Evolutionary conservation across 2,797 vertebrate genomes (phyloP).

Genomic region (Sciaenops ocellatus): DNA sequence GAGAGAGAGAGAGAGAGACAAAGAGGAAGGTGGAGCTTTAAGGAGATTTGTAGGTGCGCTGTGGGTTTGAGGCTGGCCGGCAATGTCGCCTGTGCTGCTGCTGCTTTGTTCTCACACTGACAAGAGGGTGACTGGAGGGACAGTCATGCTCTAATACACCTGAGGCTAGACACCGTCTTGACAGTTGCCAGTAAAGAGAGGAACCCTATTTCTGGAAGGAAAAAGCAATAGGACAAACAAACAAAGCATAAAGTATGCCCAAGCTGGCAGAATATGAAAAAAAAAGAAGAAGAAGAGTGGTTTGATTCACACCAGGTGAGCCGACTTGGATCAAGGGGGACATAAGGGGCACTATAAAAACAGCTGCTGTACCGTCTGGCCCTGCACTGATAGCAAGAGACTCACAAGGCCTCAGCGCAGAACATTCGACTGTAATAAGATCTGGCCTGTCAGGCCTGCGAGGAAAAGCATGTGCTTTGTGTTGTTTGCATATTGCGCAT

Average conservation of each 20-base stretch:
- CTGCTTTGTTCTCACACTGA: constrained; percentile 77
- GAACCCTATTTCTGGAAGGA: constrained; percentile 52
- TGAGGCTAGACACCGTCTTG: constrained; percentile 56
- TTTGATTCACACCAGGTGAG: constrained; percentile 75
- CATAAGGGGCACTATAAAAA: constrained; percentile 73
- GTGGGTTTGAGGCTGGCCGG: constrained; percentile 48
- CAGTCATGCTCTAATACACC: constrained; percentile 74
- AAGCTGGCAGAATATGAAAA: constrained; percentile 57
- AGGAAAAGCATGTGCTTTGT: constrained; percentile 67
- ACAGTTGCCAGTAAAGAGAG: constrained; percentile 61
- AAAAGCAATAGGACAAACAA: constrained; percentile 62
- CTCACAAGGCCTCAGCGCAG: constrained; percentile 46
- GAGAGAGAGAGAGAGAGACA: constrained; percentile 34
- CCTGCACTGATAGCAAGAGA: constrained; percentile 61
- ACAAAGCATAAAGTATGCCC: constrained; percentile 66
- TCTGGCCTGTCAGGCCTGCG: constrained; percentile 54
- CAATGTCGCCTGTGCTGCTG: constrained; percentile 40
- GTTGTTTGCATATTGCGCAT: constrained; percentile 68
- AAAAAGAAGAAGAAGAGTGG: constrained; percentile 41
- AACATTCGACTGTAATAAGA: constrained; percentile 68
- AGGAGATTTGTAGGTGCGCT: constrained; percentile 64
- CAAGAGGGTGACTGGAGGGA: constrained; percentile 62
- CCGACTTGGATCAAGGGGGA: constrained; percentile 65
- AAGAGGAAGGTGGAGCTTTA: constrained; percentile 56
- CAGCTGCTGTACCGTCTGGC: constrained; percentile 74